Percentiles rank a stretch among this genome's conserved stretches.
These are phyloP conservation scores for Gobio gobio DNA, from an alignment of 2,113 vertebrate species.

Conservation along the genomic window DNA sequence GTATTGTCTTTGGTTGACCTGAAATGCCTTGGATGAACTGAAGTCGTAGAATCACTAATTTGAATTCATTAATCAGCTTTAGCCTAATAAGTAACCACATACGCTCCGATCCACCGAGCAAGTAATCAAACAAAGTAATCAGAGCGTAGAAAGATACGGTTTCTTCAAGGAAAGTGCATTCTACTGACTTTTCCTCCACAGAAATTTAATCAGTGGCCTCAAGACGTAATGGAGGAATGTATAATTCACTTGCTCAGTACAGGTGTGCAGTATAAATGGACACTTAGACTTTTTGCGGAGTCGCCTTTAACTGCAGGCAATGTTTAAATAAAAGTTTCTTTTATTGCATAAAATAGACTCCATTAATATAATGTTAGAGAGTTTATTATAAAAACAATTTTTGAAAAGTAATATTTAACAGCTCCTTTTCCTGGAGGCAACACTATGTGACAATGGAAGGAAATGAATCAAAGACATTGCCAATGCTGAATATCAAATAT, in stretches of 20 bases:
- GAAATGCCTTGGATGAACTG: conserved; percentile 21
- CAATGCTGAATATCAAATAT: neutral
- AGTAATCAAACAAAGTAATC: conserved; percentile 39
- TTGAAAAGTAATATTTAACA: conserved; percentile 7
- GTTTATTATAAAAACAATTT: conserved; percentile 12
- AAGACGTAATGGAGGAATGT: conserved; percentile 33
- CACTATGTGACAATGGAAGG: neutral
- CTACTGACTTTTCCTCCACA: conserved; percentile 18
- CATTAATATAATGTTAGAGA: neutral
- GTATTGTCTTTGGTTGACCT: conserved; percentile 19
- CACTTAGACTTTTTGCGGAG: neutral
- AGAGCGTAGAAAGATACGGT: conserved; percentile 11
- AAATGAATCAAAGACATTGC: neutral
- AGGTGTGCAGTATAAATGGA: neutral
- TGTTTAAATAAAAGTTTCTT: conserved; percentile 7
- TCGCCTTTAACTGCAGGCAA: neutral
- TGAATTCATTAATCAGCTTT: conserved; percentile 26
- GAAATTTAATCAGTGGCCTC: conserved; percentile 39
- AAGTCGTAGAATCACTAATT: neutral
- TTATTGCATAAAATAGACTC: neutral
- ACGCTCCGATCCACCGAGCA: neutral
- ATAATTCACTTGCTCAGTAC: conserved; percentile 22
- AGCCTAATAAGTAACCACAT: conserved; percentile 14
- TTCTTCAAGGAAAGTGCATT: conserved; percentile 29
- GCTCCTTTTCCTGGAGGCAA: neutral